Conservation (phyloP, 2,797 vertebrate species). For the Luscinia megarhynchos region DNA sequence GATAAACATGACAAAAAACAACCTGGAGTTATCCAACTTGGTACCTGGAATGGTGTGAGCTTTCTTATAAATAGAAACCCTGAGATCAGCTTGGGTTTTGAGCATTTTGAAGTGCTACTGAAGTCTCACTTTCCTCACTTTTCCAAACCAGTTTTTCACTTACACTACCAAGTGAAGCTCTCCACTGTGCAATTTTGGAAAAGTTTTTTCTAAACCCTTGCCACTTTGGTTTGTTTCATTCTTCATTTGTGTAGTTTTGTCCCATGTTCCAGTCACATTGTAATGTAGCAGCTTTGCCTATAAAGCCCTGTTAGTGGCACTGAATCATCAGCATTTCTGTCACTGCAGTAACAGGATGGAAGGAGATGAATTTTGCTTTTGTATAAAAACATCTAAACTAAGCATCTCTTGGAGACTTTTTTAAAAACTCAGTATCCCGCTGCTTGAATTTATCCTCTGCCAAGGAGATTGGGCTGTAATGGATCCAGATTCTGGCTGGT, state of each 20-base stretch:
- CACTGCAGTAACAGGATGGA: neutral
- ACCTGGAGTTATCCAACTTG: neutral
- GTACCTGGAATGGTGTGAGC: neutral
- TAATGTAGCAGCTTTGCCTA: neutral
- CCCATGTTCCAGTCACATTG: neutral
- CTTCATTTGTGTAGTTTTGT: neutral
- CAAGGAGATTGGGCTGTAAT: neutral
- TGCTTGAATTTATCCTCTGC: neutral
- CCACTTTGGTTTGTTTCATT: neutral
- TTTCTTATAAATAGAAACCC: accelerated
- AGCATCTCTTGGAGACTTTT: neutral
- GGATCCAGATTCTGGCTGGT: neutral
- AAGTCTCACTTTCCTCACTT: neutral
- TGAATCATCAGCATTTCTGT: neutral
- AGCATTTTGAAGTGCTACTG: neutral
- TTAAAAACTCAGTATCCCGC: neutral
- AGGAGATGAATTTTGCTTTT: neutral
- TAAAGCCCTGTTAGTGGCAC: neutral
- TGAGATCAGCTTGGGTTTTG: neutral
- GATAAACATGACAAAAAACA: neutral
- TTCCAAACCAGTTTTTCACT: neutral
- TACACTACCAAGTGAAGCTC: accelerated
- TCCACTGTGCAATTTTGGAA: neutral
- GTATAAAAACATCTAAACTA: neutral
- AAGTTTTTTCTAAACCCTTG: neutral